Conservation (phyloP, 2,797 vertebrate genomes). For the Naso thynnoides region DNA sequence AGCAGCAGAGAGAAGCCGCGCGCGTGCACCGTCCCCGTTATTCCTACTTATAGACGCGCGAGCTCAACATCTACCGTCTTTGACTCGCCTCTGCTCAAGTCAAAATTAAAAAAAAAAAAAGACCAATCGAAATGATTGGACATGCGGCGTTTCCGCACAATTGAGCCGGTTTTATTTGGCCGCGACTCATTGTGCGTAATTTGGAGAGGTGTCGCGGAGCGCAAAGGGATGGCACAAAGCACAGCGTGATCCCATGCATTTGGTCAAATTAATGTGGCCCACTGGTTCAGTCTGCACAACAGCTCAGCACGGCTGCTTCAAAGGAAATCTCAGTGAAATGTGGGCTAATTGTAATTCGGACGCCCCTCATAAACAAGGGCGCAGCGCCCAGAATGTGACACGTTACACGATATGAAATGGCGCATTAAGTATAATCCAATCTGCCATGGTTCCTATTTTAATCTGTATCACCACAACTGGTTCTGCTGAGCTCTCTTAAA, state of each 20-base stretch:
- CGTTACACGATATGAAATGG: conserved; percentile 73
- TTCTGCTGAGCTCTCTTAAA: conserved; percentile 64
- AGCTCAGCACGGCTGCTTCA: conserved; percentile 37
- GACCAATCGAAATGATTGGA: conserved; percentile 31
- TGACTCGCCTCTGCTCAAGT: not conserved
- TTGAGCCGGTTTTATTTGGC: conserved; percentile 24
- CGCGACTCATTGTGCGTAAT: conserved; percentile 45
- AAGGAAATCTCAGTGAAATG: conserved; percentile 64
- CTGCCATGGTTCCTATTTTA: conserved; percentile 80
- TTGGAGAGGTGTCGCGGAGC: conserved; percentile 37
- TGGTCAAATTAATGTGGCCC: conserved; percentile 61
- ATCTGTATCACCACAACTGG: conserved; percentile 70
- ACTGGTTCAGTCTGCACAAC: conserved; percentile 15
- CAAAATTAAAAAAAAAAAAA: too few relatives aligned
- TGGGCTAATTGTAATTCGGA: conserved; percentile 80
- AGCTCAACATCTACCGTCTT: not conserved
- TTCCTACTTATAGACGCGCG: not conserved
- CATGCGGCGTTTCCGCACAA: conserved; percentile 41
- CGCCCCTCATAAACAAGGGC: conserved; percentile 75
- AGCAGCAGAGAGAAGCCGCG: not conserved
- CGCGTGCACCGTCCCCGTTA: not conserved
- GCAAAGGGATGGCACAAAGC: conserved; percentile 27
- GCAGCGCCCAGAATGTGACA: conserved; percentile 81
- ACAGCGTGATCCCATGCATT: not conserved
- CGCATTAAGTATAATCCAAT: conserved; percentile 82